Percentiles rank a stretch among this genome's conserved stretches.
phyloP scores from a whole-genome alignment of 1,140 invertebrate species.

The Aphidius gifuensis region DNA sequence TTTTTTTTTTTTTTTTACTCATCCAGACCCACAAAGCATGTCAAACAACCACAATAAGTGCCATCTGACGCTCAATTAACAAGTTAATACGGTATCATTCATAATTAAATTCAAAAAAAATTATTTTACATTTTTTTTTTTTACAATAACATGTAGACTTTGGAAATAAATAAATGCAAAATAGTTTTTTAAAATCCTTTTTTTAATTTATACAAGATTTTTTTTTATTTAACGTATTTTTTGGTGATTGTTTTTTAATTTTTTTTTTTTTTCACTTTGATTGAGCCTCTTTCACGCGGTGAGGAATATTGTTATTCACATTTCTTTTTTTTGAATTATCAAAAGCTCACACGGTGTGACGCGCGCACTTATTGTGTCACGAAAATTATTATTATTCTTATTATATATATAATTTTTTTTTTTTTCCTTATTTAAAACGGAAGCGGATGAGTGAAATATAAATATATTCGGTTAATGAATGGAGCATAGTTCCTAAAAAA shows the following conservation, averaged over 20 bases:
- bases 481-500: constrained; percentile 22
- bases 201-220: too few relatives aligned
- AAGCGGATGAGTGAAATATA: constrained; percentile 55
- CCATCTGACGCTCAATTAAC: constrained; percentile 57
- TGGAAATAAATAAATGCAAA: too few relatives aligned
- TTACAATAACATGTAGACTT: too few relatives aligned
- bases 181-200: too few relatives aligned
- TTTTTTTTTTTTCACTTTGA: background rate
- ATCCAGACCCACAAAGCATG: constrained; percentile 44
- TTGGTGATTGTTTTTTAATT: too few relatives aligned
- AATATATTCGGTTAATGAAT: constrained; percentile 45
- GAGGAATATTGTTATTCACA: too few relatives aligned
- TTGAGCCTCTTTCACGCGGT: too few relatives aligned
- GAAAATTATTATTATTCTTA: constrained; percentile 18
- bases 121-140: constrained; percentile 32
- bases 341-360: too few relatives aligned
- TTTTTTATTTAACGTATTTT: too few relatives aligned
- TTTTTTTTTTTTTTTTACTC: too few relatives aligned
- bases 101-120: constrained; percentile 47
- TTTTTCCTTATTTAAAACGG: constrained; percentile 40
- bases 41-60: constrained; percentile 49
- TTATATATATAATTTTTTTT: constrained; percentile 15
- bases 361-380: constrained; percentile 1
- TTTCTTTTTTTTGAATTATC: too few relatives aligned
- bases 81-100: constrained; percentile 54